A percentile compares a stretch with the other conserved stretches of the same genome.
phyloP scores from a whole-genome alignment of 1,140 invertebrate species.

The Pollicipes pollicipes region DNA sequence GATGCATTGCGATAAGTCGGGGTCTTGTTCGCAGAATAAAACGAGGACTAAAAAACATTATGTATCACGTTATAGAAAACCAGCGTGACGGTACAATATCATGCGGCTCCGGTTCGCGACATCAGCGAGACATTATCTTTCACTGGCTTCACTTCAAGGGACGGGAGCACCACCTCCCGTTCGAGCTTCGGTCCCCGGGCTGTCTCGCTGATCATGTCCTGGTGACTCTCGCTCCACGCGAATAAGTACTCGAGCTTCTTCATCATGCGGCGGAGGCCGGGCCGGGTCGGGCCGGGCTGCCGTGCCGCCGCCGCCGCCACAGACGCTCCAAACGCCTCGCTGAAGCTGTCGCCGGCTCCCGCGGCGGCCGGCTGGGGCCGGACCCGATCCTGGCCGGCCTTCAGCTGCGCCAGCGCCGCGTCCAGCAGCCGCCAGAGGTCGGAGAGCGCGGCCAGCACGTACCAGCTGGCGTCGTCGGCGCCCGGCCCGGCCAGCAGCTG shows the following conservation, averaged over 20 bases:
- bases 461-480: slow-evolving; percentile 6
- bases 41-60: too few relatives aligned
- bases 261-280: background rate
- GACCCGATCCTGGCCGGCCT: background rate
- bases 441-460: slow-evolving; percentile 15
- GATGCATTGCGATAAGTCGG: too few relatives aligned
- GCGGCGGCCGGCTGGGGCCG: background rate
- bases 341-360: background rate
- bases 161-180: background rate
- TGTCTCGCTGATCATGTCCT: background rate
- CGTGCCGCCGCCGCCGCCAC: background rate
- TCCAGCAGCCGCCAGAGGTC: slow-evolving; percentile 10
- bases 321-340: background rate
- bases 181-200: background rate
- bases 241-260: background rate
- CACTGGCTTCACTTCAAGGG: too few relatives aligned
- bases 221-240: background rate
- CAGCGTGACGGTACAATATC: too few relatives aligned
- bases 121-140: too few relatives aligned
- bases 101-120: too few relatives aligned
- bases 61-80: too few relatives aligned
- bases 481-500: slow-evolving; percentile 11
- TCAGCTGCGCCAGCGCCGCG: background rate
- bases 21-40: too few relatives aligned
- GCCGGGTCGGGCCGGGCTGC: too few relatives aligned